Conservation (phyloP, 2,113 vertebrate species). For the Tursiops truncatus region DNA sequence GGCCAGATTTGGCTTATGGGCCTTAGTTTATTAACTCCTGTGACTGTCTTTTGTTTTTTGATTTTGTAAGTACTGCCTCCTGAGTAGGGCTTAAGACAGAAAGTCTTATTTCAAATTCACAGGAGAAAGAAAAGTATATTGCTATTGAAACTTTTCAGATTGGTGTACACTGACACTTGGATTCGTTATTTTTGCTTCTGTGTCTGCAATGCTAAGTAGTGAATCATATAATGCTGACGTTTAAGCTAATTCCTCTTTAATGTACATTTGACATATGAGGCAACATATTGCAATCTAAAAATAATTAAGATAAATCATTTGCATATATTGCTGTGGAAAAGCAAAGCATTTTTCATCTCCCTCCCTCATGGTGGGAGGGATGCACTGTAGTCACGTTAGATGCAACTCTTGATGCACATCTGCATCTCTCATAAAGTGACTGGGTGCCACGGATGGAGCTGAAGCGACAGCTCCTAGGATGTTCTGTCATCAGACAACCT, state of each 20-base stretch:
- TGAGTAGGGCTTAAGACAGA: neutral
- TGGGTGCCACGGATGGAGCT: accelerated
- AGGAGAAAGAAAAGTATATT: conserved; percentile 13
- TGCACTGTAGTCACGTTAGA: neutral
- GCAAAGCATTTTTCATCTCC: conserved; percentile 48
- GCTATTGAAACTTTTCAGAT: neutral
- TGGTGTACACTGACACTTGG: neutral
- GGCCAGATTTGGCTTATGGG: neutral
- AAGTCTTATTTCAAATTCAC: neutral
- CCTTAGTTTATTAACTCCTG: neutral
- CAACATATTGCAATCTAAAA: conserved; percentile 78
- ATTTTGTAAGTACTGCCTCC: neutral
- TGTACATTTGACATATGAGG: conserved; percentile 76
- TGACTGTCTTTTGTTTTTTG: neutral
- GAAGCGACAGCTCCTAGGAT: neutral
- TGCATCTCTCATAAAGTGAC: accelerated
- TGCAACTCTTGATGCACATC: neutral
- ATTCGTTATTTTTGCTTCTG: conserved; percentile 64
- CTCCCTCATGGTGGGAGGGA: neutral
- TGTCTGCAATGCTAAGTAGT: conserved; percentile 73
- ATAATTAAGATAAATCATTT: conserved; percentile 79
- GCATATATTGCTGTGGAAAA: conserved; percentile 56
- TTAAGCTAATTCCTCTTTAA: conserved; percentile 79
- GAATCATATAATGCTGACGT: conserved; percentile 76
- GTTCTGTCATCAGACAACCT: neutral